A percentile compares a stretch with the other conserved stretches of the same genome.
Evolutionary conservation across 1,140 invertebrate genomes (phyloP).

Genomic region (Orchestia grillus): DNA sequence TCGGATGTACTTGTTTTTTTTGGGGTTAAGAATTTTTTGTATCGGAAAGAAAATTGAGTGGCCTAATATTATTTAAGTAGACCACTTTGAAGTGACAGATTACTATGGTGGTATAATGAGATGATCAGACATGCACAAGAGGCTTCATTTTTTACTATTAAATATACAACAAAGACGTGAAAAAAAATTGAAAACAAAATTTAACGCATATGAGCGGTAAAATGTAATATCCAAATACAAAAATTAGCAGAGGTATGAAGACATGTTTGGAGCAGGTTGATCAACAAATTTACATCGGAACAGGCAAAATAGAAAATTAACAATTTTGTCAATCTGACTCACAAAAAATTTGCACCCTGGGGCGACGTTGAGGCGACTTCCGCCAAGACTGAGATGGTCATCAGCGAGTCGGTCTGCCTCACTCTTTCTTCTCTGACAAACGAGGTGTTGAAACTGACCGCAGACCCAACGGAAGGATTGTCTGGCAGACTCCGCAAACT

Average conservation of each 20-base stretch:
- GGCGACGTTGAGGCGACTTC: neutral
- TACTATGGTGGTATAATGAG: neutral
- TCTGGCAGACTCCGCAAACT: neutral
- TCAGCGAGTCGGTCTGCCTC: neutral
- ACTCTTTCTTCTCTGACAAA: constrained; percentile 3
- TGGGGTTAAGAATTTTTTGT: neutral
- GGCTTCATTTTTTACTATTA: neutral
- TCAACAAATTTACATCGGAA: neutral
- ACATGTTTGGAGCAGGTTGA: neutral
- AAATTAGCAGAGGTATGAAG: neutral
- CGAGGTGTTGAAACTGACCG: constrained; percentile 29
- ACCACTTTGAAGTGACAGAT: neutral
- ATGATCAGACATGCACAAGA: neutral
- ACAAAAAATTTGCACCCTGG: neutral
- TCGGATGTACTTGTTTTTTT: no score
- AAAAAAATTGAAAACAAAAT: neutral
- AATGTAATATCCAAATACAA: neutral
- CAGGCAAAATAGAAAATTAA: neutral
- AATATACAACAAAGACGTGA: neutral
- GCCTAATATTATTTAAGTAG: neutral
- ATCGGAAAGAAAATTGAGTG: neutral
- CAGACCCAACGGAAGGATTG: constrained; percentile 40
- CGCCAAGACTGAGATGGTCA: neutral
- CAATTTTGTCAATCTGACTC: neutral
- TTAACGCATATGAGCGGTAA: no score